Evolutionary conservation across 2,797 vertebrate genomes (phyloP), one percentile per base, ranked within the genome.

Genomic region (Leuciscus waleckii): DNA sequence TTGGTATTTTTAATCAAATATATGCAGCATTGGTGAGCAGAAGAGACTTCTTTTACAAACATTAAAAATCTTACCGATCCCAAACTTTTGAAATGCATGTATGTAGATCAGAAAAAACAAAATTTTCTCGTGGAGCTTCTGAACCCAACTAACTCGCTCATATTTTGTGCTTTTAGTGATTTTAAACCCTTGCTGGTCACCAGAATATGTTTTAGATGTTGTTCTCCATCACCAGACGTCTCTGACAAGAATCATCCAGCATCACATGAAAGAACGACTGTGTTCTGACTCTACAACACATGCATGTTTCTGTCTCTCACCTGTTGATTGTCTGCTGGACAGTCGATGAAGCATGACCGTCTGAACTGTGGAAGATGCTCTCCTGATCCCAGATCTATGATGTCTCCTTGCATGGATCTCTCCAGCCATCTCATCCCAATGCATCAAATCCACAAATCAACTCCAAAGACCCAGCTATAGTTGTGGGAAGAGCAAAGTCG

Each of bases 321-420:
- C 87, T 65, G 81, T 41, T 11, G 43, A 74, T 8, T 51, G 81
- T 74, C 81, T 86, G 56, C 35, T 74, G 23, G 65, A 71, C 51
- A 61, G 17, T 10, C 65, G 87, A 54, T 83, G 73, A 43, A 46
- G 46, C 46, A 46, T 14, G 46, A 46, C 46, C 46, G 46, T 5
- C 1, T 46, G 46, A 46, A 1, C 46, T 13, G 82, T 61, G n/a
- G 65, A 69, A 58, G 65, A 54, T 0, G 83, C 76, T 87, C 86
- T 92, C 84, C 87, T 88, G 16, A 83, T 88, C 29, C 91, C 70
- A 0, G 82, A 87, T 78, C 88, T 93, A 83, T 84, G 91, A 81
- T 89, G 91, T 17, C 37, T 88, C 78, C 94, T 92, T 83, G 90
- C 85, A 39, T 91, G 88, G 61, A 93, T 88, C 85, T 95, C 91